Evolutionary conservation across 1,140 invertebrate species (phyloP).

Genomic region (Orchestia grillus): DNA sequence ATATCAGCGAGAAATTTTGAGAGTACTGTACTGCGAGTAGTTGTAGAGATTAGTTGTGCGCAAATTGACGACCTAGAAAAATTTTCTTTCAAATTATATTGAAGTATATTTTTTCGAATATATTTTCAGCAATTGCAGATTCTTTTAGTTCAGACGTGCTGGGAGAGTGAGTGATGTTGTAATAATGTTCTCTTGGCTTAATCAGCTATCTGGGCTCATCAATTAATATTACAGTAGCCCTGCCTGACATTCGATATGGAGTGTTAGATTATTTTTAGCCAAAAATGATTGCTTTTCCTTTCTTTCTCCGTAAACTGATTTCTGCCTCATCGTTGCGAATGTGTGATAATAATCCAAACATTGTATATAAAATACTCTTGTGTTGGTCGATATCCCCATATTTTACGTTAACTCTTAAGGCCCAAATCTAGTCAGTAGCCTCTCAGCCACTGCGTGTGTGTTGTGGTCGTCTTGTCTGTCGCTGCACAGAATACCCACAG

Average conservation of each 20-base stretch:
- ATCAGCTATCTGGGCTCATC: background rate
- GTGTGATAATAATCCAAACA: constrained; percentile 31
- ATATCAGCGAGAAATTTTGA: background rate
- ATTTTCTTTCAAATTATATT: background rate
- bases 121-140: background rate
- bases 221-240: background rate
- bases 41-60: background rate
- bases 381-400: constrained; percentile 13
- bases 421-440: background rate
- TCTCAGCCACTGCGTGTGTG: background rate
- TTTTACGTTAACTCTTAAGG: constrained; percentile 7
- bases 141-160: background rate
- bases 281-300: background rate
- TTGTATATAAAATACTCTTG: constrained; percentile 26
- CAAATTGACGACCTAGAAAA: background rate
- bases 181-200: background rate
- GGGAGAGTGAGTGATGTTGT: background rate
- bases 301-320: background rate
- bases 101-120: background rate
- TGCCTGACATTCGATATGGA: background rate
- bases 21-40: background rate
- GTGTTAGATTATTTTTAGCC: background rate
- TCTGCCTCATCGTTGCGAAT: constrained; percentile 19
- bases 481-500: background rate
- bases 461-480: background rate